Percentiles rank a stretch among this genome's conserved stretches.
phyloP scores from a whole-genome alignment of 1,140 invertebrate species.

The Temnothorax nylanderi region DNA sequence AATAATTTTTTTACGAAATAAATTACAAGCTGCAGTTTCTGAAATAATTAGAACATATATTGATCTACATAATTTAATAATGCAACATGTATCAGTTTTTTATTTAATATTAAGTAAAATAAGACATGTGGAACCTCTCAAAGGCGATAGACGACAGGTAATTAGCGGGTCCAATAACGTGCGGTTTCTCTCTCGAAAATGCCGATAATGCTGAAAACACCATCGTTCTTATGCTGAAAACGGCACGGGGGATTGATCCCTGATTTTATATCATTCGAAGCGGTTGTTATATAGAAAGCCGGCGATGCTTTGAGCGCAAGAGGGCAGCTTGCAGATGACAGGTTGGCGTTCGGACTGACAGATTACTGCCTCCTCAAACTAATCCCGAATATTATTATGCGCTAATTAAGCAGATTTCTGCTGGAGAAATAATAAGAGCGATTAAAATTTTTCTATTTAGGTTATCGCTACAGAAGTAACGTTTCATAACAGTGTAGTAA shows the following conservation, averaged over 20 bases:
- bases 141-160: conserved; percentile 50
- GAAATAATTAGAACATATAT: conserved; percentile 3
- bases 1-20: neutral
- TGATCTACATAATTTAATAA: neutral
- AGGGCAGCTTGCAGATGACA: conserved; percentile 39
- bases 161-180: conserved; percentile 39
- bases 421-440: neutral
- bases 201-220: conserved; percentile 45
- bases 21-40: neutral
- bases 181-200: conserved; percentile 54
- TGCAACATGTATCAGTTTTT: conserved; percentile 28
- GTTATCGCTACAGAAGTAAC: neutral
- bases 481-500: neutral
- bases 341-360: conserved; percentile 37
- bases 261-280: conserved; percentile 52
- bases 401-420: conserved; percentile 17
- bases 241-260: conserved; percentile 5
- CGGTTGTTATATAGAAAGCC: conserved; percentile 24
- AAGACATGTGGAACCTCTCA: conserved; percentile 3
- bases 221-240: conserved; percentile 9
- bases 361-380: conserved; percentile 30
- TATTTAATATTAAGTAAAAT: neutral
- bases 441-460: neutral
- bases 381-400: conserved; percentile 41
- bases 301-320: conserved; percentile 39